Conservation (phyloP, 2,113 vertebrate species). For the Eulacestoma nigropectus region DNA sequence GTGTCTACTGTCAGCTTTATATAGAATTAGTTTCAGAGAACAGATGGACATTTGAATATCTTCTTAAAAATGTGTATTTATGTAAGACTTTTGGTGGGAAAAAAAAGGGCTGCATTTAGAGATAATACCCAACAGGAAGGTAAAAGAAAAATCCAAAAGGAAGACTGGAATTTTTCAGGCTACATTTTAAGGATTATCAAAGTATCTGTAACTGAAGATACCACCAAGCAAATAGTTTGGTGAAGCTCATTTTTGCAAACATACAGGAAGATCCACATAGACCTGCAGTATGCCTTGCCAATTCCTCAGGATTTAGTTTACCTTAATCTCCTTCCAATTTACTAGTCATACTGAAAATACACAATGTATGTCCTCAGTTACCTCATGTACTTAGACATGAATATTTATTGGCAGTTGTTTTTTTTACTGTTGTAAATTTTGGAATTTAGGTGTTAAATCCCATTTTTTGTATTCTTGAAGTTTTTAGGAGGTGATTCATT, state of each 20-base stretch:
- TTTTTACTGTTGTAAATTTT: neutral
- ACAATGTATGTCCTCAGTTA: neutral
- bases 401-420: neutral
- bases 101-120: neutral
- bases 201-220: neutral
- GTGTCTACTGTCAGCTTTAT: neutral
- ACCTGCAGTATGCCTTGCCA: neutral
- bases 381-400: neutral
- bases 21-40: neutral
- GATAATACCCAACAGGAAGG: neutral
- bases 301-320: neutral
- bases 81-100: neutral
- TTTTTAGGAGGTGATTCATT: neutral
- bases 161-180: neutral
- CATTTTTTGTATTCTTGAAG: neutral
- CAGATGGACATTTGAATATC: conserved; percentile 34
- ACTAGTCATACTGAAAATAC: neutral
- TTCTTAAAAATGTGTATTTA: neutral
- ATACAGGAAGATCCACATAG: neutral
- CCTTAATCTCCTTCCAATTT: neutral
- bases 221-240: neutral
- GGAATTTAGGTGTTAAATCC: neutral
- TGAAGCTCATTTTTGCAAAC: neutral
- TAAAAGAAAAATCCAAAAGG: neutral
- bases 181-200: neutral